These are phyloP conservation scores for Cinclus mexicanus DNA, from an alignment of 2,113 vertebrate species.

Conservation along the genomic window DNA sequence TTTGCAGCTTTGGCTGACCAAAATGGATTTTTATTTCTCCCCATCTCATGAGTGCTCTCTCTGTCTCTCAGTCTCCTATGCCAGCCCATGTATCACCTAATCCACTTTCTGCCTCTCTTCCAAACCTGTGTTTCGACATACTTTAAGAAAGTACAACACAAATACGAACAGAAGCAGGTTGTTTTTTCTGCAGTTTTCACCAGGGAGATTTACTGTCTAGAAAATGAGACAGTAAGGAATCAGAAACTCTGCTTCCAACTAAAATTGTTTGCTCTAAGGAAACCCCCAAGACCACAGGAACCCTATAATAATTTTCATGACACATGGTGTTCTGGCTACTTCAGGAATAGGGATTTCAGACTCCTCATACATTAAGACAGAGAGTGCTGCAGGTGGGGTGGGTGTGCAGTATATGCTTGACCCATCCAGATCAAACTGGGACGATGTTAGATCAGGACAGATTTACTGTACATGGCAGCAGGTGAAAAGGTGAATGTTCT, in stretches of 20 bases:
- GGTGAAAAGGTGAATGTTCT: not conserved
- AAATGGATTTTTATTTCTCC: not conserved
- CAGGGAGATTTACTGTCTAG: not conserved
- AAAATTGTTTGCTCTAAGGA: not conserved
- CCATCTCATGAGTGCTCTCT: not conserved
- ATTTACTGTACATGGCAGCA: not conserved
- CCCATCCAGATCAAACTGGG: not conserved
- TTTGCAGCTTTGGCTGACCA: not conserved
- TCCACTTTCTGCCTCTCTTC: not conserved
- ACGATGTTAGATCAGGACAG: not conserved
- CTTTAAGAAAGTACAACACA: not conserved
- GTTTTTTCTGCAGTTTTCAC: not conserved
- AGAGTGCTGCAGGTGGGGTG: rapidly evolving
- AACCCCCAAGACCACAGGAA: not conserved
- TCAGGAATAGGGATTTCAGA: not conserved
- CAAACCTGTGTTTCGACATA: not conserved
- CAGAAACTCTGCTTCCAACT: not conserved
- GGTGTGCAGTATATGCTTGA: not conserved
- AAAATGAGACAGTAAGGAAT: not conserved
- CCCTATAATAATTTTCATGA: rapidly evolving
- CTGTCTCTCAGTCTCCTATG: not conserved
- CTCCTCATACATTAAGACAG: not conserved
- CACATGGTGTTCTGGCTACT: rapidly evolving
- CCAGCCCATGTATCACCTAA: rapidly evolving
- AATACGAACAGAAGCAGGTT: not conserved